A percentile compares a stretch with the other conserved stretches of the same genome.
Evolutionary conservation across 2,797 vertebrate genomes (phyloP).

Genomic region (Cirrhinus mrigala): DNA sequence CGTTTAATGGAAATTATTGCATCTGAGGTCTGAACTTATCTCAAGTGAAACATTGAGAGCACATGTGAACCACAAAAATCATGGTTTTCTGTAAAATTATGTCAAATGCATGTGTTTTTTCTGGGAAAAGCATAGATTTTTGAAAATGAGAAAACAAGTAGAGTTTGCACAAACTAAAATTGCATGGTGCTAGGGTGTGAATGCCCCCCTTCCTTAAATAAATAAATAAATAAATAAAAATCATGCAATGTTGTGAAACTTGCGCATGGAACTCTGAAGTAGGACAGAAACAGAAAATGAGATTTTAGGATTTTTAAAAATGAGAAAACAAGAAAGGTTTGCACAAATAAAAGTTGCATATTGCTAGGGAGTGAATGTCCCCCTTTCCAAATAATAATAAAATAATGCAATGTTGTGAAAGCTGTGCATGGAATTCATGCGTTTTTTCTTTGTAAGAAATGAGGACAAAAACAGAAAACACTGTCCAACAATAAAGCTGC

Average conservation of each 20-base stretch:
- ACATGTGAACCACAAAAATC: not conserved
- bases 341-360: not conserved
- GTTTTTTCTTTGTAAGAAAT: constrained; percentile 17
- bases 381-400: not conserved
- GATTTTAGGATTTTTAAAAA: too few relatives aligned
- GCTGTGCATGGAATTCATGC: not conserved
- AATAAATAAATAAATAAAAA: too few relatives aligned
- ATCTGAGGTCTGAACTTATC: not conserved
- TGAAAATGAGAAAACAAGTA: not conserved
- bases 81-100: not conserved
- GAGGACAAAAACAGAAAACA: not conserved
- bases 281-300: not conserved
- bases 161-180: not conserved
- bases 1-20: not conserved
- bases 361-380: not conserved
- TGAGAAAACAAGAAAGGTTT: too few relatives aligned
- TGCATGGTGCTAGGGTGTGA: not conserved
- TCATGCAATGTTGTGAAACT: too few relatives aligned
- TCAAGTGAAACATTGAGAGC: not conserved
- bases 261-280: too few relatives aligned
- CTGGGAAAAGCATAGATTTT: not conserved
- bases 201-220: too few relatives aligned
- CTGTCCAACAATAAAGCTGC: too few relatives aligned
- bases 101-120: not conserved
- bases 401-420: not conserved